Base-by-base conservation (phyloP, 2,888 invertebrate species). In the Apeira syringaria region DNA sequence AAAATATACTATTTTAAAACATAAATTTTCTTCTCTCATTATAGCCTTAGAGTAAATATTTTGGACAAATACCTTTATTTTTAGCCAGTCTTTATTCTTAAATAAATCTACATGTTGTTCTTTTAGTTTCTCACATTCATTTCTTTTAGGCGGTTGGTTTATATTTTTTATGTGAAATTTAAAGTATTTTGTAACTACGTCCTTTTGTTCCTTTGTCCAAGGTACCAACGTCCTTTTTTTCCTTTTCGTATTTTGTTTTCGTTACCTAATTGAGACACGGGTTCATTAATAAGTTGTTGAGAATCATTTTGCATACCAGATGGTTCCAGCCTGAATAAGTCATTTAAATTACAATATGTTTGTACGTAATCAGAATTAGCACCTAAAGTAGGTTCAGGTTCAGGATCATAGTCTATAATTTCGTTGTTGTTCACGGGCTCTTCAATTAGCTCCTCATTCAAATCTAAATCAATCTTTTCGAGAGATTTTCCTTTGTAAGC, bases 141-240 rank as follows among this genome's bases (percentile, higher is more conserved):
- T 1, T 11, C 20, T 4, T 32, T 24, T 32, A 3, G 62, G 63
- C 10, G 60, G 57, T 53, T 53, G 47, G 18, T n/a, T n/a, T n/a
- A 11, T 31, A 7, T 18, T 20, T 20, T 20, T 31, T 10, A 31
- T 31, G 28, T 64, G 59, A 28, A 24, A 13, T 47, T 44, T 47
- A 38, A 60, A 64, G 32, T 34, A 61, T 30, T 20, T 41, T 8
- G 29, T 42, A 20, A 47, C 45, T 6, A 52, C 41, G 4, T 53
- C 27, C 27, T 56, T 61, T 53, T 64, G 60, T 42, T 56, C 48
- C 9, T 11, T 12, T 11, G 58, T 62, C 61, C 60, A 62, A n/a
- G 62, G 61, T 31, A 61, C 42, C n/a, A 58, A n/a, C 4, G 35
- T 47, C 9, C 18, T 20, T 6, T 20, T 20, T 20, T 20, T 2